Conservation (phyloP, 2,797 vertebrate genomes). For the Meriones psammophilus region DNA sequence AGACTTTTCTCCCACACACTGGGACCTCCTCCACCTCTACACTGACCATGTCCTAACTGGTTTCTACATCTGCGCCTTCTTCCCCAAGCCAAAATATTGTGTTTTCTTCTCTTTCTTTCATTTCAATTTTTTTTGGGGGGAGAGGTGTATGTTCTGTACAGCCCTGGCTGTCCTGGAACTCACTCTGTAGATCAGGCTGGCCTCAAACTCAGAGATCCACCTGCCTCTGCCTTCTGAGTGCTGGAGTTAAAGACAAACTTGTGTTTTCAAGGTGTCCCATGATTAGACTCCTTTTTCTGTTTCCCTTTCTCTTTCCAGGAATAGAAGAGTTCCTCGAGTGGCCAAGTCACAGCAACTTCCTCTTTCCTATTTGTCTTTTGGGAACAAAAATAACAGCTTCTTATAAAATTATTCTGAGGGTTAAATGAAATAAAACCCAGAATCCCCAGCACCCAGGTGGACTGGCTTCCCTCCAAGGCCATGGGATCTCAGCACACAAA, state of each 20-base stretch:
- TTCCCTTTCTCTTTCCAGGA: not conserved
- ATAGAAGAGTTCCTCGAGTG: not conserved
- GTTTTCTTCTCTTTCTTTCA: not conserved
- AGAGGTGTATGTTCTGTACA: too few species aligned
- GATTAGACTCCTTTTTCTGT: not conserved
- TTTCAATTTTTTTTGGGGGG: too few species aligned
- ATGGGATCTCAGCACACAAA: not conserved
- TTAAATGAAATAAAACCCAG: slow-evolving; percentile 49
- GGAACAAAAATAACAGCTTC: slow-evolving; percentile 26
- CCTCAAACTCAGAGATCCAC: not conserved
- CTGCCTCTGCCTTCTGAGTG: not conserved
- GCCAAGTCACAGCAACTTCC: not conserved
- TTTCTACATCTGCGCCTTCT: not conserved
- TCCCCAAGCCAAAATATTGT: not conserved
- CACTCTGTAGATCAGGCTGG: not conserved
- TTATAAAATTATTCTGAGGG: not conserved
- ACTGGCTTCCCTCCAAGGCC: not conserved
- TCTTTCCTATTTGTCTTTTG: not conserved
- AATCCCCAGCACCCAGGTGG: not conserved
- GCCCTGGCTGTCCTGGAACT: not conserved
- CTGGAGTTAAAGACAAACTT: not conserved
- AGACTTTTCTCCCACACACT: not conserved
- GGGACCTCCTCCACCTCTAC: not conserved
- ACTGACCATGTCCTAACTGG: not conserved
- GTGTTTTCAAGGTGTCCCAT: slow-evolving; percentile 22